Evolutionary conservation across 2,113 vertebrate genomes (phyloP).

Genomic region (Meleagris gallopavo): DNA sequence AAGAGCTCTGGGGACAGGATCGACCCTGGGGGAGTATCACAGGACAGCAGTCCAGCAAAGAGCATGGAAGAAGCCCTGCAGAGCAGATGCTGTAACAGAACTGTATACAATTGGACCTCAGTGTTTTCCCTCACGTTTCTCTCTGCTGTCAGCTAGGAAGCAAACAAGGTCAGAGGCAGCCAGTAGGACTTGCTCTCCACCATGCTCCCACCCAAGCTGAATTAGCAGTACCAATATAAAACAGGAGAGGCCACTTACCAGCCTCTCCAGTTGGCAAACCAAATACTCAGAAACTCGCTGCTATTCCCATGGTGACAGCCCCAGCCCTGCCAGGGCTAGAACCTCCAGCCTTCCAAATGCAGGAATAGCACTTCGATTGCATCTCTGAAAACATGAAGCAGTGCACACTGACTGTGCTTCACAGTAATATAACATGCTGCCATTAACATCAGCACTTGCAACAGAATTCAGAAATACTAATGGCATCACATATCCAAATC

Average conservation of each 20-base stretch:
- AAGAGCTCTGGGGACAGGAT: neutral
- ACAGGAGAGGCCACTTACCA: neutral
- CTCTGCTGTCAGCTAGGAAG: neutral
- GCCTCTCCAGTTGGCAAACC: neutral
- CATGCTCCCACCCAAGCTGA: neutral
- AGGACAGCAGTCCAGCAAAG: neutral
- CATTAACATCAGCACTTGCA: neutral
- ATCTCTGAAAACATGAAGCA: neutral
- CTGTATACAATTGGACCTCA: fast-evolving
- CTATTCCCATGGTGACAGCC: neutral
- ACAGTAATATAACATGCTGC: fast-evolving
- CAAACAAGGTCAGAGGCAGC: neutral
- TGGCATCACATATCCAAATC: neutral
- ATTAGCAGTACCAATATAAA: neutral
- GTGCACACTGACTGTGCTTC: no score
- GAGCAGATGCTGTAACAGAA: neutral
- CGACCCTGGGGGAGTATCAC: neutral
- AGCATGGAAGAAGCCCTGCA: neutral
- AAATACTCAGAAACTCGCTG: neutral
- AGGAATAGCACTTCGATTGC: neutral
- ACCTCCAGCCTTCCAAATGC: neutral
- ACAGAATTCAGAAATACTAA: neutral
- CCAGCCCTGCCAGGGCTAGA: neutral
- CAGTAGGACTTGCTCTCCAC: neutral
- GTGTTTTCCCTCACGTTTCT: neutral